A percentile compares a stretch with the other conserved stretches of the same genome.
Evolutionary conservation across 1,140 invertebrate species (phyloP).

Genomic region (Cheumatopsyche charites): DNA sequence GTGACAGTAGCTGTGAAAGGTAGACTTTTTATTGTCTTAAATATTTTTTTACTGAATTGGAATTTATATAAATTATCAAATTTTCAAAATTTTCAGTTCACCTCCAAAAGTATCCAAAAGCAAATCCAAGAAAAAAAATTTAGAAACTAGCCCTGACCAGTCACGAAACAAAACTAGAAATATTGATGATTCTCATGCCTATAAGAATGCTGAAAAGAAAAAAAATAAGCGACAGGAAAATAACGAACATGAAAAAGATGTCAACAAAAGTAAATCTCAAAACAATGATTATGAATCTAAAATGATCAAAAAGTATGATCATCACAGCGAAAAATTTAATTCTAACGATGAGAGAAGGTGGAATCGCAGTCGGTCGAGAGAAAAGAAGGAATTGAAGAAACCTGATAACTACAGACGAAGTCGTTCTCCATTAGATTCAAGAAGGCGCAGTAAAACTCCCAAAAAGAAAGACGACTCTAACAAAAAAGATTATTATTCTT

Average conservation of each 20-base stretch:
- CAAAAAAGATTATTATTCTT: constrained; percentile 25
- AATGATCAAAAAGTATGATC: constrained; percentile 34
- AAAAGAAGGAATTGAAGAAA: constrained; percentile 37
- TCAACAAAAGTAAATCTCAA: not conserved
- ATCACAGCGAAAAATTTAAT: constrained; percentile 30
- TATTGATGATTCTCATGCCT: constrained; percentile 19
- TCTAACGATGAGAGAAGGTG: constrained; percentile 31
- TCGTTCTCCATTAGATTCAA: constrained; percentile 37
- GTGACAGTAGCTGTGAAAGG: constrained; percentile 58
- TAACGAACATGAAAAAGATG: constrained; percentile 17
- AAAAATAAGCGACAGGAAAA: constrained; percentile 40
- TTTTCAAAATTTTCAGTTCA: constrained; percentile 41
- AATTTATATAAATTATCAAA: not conserved
- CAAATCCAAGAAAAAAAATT: constrained; percentile 43
- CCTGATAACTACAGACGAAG: constrained; percentile 31
- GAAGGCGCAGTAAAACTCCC: constrained; percentile 37
- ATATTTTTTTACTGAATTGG: not conserved
- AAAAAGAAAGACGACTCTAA: constrained; percentile 31
- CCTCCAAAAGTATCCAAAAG: constrained; percentile 43
- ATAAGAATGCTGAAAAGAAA: constrained; percentile 33
- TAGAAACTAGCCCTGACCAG: constrained; percentile 31
- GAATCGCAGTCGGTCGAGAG: constrained; percentile 41
- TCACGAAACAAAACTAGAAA: constrained; percentile 27
- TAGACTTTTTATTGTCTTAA: constrained; percentile 44
- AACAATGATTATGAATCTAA: constrained; percentile 18